Percentiles rank a stretch among this genome's conserved stretches.
These are phyloP conservation scores for Vollenhovia emeryi DNA, from an alignment of 1,140 invertebrate species.

Conservation along the genomic window DNA sequence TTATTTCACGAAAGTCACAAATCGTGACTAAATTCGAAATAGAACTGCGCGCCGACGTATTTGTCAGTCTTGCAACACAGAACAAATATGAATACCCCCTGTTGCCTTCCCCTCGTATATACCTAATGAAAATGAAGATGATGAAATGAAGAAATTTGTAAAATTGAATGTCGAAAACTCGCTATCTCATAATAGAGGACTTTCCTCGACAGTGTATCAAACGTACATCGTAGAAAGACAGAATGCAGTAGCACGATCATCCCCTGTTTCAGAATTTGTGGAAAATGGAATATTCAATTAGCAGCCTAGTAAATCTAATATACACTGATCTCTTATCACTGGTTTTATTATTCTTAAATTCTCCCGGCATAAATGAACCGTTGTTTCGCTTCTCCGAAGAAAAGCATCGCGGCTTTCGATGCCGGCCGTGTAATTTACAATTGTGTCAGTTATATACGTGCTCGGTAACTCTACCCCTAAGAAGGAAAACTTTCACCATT, in stretches of 20 bases:
- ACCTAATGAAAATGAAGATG: too few relatives aligned
- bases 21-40: too few relatives aligned
- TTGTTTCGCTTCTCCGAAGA: background rate
- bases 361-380: background rate
- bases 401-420: background rate
- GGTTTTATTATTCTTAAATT: background rate
- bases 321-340: background rate
- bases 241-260: background rate
- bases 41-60: too few relatives aligned
- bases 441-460: conserved; percentile 9
- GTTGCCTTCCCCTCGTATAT: too few relatives aligned
- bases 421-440: conserved; percentile 11
- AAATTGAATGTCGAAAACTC: too few relatives aligned
- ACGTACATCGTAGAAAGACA: background rate
- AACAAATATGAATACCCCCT: too few relatives aligned
- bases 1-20: too few relatives aligned
- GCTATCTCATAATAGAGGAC: too few relatives aligned
- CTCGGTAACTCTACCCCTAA: background rate
- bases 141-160: too few relatives aligned
- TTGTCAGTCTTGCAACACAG: too few relatives aligned
- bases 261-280: background rate
- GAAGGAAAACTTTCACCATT: conserved; percentile 38
- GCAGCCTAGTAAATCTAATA: background rate
- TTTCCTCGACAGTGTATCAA: too few relatives aligned
- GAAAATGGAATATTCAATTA: background rate